A percentile compares a stretch with the other conserved stretches of the same genome.
phyloP scores from a whole-genome alignment of 2,888 invertebrate genomes.

The Clostera curtula region DNA sequence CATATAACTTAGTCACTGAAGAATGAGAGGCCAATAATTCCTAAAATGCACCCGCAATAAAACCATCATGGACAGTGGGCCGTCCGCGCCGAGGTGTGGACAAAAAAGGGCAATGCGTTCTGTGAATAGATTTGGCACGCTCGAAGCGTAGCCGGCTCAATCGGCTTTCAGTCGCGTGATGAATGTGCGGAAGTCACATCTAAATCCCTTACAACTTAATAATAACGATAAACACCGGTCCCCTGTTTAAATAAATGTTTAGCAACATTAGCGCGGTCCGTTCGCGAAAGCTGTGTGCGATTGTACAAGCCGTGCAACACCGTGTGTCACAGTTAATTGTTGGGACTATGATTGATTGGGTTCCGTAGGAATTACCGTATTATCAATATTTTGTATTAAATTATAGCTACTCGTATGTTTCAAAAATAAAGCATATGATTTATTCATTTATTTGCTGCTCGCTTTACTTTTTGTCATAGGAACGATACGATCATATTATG shows the following conservation, averaged over 20 bases:
- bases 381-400: neutral
- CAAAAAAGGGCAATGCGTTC: conserved; percentile 38
- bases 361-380: conserved; percentile 6
- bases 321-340: conserved; percentile 60
- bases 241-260: conserved; percentile 63
- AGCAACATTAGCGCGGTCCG: conserved; percentile 60
- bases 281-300: conserved; percentile 51
- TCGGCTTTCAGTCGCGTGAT: conserved; percentile 45
- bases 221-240: conserved; percentile 65
- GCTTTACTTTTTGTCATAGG: no score
- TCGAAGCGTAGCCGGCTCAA: conserved; percentile 31
- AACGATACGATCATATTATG: no score
- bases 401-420: no score
- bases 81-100: conserved; percentile 12
- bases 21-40: conserved; percentile 52
- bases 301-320: conserved; percentile 48
- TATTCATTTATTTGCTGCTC: no score
- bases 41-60: conserved; percentile 62
- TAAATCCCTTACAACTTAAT: conserved; percentile 63
- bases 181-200: conserved; percentile 63
- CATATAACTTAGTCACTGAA: conserved; percentile 56
- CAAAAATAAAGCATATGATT: no score
- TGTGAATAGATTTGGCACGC: conserved; percentile 58
- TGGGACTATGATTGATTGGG: conserved; percentile 50
- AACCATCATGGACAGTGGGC: conserved; percentile 58